These are phyloP conservation scores for Centroberyx gerrardi DNA, from an alignment of 2,797 vertebrate species.

Conservation along the genomic window DNA sequence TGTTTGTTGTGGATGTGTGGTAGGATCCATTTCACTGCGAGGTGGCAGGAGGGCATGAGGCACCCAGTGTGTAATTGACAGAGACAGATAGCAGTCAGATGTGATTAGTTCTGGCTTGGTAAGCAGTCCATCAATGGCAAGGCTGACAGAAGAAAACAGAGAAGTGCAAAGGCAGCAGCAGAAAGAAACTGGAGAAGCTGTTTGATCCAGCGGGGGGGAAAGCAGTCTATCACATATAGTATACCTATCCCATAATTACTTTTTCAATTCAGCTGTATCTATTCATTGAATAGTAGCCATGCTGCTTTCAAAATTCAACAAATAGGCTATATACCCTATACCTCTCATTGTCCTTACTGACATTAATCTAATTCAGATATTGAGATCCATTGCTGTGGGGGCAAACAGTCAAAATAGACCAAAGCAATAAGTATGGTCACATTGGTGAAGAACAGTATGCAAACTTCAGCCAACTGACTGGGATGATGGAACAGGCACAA, in stretches of 20 bases:
- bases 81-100: constrained; percentile 83
- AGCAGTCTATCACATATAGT: background rate
- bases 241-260: too few relatives aligned
- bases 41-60: constrained; percentile 59
- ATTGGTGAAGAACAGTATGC: background rate
- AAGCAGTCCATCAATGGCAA: constrained; percentile 65
- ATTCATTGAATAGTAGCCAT: background rate
- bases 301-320: background rate
- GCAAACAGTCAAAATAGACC: constrained; percentile 1
- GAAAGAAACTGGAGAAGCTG: constrained; percentile 15
- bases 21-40: constrained; percentile 49
- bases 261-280: background rate
- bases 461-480: background rate
- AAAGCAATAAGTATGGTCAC: background rate
- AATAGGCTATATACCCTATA: background rate
- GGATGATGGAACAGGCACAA: background rate
- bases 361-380: background rate
- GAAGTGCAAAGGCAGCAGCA: constrained; percentile 60
- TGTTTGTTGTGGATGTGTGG: constrained; percentile 35
- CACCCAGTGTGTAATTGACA: constrained; percentile 77
- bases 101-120: constrained; percentile 79
- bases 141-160: constrained; percentile 60
- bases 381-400: background rate
- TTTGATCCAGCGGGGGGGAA: background rate
- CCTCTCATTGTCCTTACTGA: background rate